Conservation (phyloP, 2,113 vertebrate species). For the Odobenus rosmarus region DNA sequence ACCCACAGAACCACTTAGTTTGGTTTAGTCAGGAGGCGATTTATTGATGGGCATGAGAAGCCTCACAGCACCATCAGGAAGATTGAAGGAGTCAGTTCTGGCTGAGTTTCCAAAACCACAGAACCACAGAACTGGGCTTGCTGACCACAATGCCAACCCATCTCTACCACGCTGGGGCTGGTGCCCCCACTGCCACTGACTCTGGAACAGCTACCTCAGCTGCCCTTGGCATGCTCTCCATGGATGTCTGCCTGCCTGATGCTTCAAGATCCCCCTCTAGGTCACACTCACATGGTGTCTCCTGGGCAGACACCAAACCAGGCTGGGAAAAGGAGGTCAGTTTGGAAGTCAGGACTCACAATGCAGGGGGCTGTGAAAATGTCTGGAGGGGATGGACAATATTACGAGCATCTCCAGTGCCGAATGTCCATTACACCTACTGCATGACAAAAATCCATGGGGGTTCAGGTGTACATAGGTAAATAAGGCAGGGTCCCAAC, state of each 20-base stretch:
- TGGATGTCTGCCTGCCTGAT: not conserved
- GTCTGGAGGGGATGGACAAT: not conserved
- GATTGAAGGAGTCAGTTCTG: not conserved
- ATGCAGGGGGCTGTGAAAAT: not conserved
- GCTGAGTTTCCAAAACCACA: not conserved
- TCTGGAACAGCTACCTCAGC: not conserved
- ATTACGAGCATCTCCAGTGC: not conserved
- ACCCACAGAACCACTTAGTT: not conserved
- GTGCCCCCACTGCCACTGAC: not conserved
- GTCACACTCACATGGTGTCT: not conserved
- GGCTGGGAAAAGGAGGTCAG: not conserved
- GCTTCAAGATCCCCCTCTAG: not conserved
- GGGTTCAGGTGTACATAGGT: not conserved
- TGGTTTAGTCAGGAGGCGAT: not conserved
- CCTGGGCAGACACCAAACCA: not conserved
- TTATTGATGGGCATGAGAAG: not conserved
- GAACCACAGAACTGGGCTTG: not conserved
- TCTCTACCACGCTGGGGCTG: not conserved
- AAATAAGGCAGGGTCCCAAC: not conserved
- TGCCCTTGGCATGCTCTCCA: not conserved
- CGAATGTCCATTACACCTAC: not conserved
- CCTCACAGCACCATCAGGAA: not conserved
- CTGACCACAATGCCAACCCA: not conserved
- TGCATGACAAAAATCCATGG: not conserved
- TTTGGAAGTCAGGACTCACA: not conserved